Percentiles rank a stretch among this genome's conserved stretches.
Evolutionary conservation across 2,797 vertebrate genomes (phyloP).

Genomic region (Sebastes ruberrimus): DNA sequence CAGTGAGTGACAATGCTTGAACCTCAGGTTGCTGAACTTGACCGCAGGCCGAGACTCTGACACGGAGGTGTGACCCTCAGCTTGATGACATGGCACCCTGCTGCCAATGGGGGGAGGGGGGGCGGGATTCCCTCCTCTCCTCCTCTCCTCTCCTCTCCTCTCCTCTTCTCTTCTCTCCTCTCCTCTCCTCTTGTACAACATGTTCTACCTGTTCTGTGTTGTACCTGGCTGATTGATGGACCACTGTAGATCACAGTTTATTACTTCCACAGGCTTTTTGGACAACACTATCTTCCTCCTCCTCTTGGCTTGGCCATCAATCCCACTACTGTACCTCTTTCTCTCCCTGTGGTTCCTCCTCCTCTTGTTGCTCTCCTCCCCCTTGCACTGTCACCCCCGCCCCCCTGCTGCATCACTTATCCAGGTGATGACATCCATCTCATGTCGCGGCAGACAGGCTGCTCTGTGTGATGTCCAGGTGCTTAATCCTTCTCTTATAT

Average conservation of each 20-base stretch:
- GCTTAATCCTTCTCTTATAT: conserved; percentile 61
- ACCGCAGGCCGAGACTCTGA: conserved; percentile 55
- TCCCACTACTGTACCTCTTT: background rate
- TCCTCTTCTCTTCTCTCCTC: background rate
- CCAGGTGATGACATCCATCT: conserved; percentile 60
- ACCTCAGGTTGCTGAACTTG: conserved; percentile 55
- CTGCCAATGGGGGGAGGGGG: conserved; percentile 36
- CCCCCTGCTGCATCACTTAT: conserved; percentile 9
- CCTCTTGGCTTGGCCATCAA: background rate
- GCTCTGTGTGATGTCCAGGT: conserved; percentile 48
- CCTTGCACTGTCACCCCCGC: background rate
- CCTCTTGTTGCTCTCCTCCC: background rate
- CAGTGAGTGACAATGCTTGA: conserved; percentile 30
- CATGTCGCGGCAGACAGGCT: background rate
- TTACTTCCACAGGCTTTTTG: conserved; percentile 17
- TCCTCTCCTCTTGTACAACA: conserved; percentile 6
- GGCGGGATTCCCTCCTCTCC: background rate
- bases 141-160: background rate
- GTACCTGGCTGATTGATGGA: conserved; percentile 20
- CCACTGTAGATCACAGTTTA: conserved; percentile 6
- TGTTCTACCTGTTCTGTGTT: conserved; percentile 12
- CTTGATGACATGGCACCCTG: conserved; percentile 58
- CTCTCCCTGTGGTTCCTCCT: background rate
- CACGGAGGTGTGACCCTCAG: conserved; percentile 49
- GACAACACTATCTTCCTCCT: background rate